Percentiles rank a stretch among this genome's conserved stretches.
Conservation (phyloP, 2,797 vertebrate genomes). For the Cyclopterus lumpus region DNA sequence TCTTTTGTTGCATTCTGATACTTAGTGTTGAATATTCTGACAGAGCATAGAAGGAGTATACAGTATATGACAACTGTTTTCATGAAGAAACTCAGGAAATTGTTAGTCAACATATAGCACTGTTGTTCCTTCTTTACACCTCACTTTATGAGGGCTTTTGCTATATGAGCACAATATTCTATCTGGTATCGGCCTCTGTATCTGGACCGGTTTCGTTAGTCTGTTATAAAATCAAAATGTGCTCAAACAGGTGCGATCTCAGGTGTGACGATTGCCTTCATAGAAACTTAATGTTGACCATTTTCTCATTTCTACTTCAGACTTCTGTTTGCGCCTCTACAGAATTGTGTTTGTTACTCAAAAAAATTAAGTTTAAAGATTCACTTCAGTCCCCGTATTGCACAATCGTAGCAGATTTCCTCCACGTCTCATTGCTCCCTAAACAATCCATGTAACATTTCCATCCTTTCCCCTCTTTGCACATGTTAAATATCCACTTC, state of each 20-base stretch:
- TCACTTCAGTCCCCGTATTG: not conserved
- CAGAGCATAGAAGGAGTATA: constrained; percentile 52
- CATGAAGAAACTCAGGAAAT: constrained; percentile 28
- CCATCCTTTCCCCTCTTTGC: not conserved
- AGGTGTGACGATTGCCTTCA: not conserved
- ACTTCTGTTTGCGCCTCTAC: not conserved
- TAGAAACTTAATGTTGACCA: not conserved
- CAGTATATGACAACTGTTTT: constrained; percentile 74
- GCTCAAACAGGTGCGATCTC: too few relatives aligned
- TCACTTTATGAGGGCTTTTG: too few relatives aligned
- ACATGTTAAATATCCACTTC: not conserved
- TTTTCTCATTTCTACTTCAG: too few relatives aligned
- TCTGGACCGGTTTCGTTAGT: too few relatives aligned
- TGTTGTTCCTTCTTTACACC: too few relatives aligned
- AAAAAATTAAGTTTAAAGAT: not conserved
- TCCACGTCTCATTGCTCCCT: not conserved
- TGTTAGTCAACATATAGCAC: too few relatives aligned
- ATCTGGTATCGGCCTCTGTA: too few relatives aligned
- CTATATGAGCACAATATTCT: too few relatives aligned
- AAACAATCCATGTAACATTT: not conserved
- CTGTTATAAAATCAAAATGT: too few relatives aligned
- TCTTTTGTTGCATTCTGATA: constrained; percentile 88
- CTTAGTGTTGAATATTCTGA: constrained; percentile 71
- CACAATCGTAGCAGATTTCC: not conserved
- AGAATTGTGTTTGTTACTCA: not conserved